These are phyloP conservation scores for Drosophila lowei DNA, from an alignment of 1,140 invertebrate genomes.

Conservation along the genomic window DNA sequence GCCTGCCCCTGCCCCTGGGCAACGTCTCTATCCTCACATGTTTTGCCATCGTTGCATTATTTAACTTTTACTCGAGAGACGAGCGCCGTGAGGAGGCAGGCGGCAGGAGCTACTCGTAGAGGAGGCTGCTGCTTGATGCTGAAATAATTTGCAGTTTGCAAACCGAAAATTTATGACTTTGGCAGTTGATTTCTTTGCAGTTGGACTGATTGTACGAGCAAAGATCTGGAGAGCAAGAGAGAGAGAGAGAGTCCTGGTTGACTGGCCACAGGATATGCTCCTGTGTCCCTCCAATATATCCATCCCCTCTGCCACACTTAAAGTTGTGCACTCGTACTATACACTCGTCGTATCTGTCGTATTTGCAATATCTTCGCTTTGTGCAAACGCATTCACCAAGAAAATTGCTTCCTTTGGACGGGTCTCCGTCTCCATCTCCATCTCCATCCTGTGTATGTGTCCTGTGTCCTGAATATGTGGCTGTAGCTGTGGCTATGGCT, in stretches of 20 bases:
- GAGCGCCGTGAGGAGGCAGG: not conserved
- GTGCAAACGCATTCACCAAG: constrained; percentile 56
- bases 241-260: constrained; percentile 2
- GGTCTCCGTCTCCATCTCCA: constrained; percentile 7
- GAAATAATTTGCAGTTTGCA: constrained; percentile 55
- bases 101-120: constrained; percentile 9
- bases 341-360: constrained; percentile 7
- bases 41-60: constrained; percentile 42
- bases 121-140: constrained; percentile 36
- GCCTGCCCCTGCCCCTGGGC: not conserved
- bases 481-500: constrained; percentile 13
- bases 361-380: constrained; percentile 43
- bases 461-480: not conserved
- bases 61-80: constrained; percentile 51
- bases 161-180: constrained; percentile 65
- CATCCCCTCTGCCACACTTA: not conserved
- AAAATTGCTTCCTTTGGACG: constrained; percentile 64
- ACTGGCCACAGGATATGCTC: constrained; percentile 10
- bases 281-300: constrained; percentile 9
- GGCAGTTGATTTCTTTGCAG: constrained; percentile 60
- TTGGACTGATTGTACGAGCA: constrained; percentile 30
- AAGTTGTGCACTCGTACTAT: constrained; percentile 3
- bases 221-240: not conserved
- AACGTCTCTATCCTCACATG: constrained; percentile 19
- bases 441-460: constrained; percentile 5